Base-by-base conservation (phyloP, 2,888 invertebrate species). In the Seira ritae region DNA sequence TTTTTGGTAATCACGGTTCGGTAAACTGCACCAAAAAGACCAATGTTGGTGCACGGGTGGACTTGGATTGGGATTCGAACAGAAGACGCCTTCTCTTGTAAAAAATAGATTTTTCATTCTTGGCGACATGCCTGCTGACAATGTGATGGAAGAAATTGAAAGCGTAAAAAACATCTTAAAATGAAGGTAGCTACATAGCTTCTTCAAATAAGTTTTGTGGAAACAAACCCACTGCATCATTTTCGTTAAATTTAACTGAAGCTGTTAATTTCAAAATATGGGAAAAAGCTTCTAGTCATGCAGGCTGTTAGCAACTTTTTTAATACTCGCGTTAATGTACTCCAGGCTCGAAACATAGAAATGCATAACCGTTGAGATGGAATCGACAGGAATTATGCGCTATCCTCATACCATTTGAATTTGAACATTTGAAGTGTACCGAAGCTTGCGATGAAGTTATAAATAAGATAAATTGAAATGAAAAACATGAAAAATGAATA, bases 21-120 rank as follows among this genome's bases (percentile, higher is more conserved):
- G 80, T 69, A 20, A 66, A 22, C 66, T 22, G 12, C 46, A 20
- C n/a, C 37, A 62, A 50, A 79, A 79, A 79, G 71, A 70, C 71
- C 6, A 70, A 62, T 71, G 71, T 65, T 42, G 71, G n/a, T 70
- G 24, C 65, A 78, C 71, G n/a, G n/a, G n/a, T n/a, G n/a, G n/a
- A n/a, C n/a, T n/a, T n/a, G n/a, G n/a, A n/a, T n/a, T n/a, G n/a
- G n/a, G n/a, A n/a, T n/a, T n/a, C n/a, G n/a, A n/a, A n/a, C n/a
- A n/a, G n/a, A 20, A n/a, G n/a, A n/a, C 22, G 73, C 10, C 79
- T 17, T 50, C 20, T 24, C 23, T 24, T n/a, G n/a, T n/a, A 17
- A 37, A 46, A 78, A 78, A 17, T 22, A 68, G 68, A 73, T 73
- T 80, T 73, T 80, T 74, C 74, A 80, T 69, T 69, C 80, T 74